Evolutionary conservation across 1,140 invertebrate genomes (phyloP).

Genomic region (Macrostomum lignano): DNA sequence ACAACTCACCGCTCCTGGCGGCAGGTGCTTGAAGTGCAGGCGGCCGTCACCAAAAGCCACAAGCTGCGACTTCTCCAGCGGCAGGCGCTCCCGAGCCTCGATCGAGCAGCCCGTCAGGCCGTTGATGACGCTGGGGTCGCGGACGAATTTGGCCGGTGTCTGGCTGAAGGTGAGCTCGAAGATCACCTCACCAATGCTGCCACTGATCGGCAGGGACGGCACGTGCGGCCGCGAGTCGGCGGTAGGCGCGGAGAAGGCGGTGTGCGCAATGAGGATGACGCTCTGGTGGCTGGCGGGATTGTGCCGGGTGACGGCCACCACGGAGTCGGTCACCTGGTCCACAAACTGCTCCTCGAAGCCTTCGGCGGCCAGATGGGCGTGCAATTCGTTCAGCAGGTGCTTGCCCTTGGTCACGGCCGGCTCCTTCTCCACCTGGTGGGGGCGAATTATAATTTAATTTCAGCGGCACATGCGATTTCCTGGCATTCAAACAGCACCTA

Average conservation of each 20-base stretch:
- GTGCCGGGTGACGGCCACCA: conserved; percentile 74
- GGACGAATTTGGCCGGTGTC: conserved; percentile 27
- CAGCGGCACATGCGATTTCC: conserved; percentile 35
- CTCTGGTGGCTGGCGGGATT: conserved; percentile 54
- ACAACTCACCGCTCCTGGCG: too few species aligned
- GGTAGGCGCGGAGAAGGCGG: conserved; percentile 60
- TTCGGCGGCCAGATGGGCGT: conserved; percentile 42
- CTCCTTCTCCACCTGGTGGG: conserved; percentile 30
- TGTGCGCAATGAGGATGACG: conserved; percentile 61
- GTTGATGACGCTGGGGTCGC: conserved; percentile 25
- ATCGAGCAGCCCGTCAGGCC: too few species aligned
- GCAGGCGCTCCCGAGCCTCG: too few species aligned
- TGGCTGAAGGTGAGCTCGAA: too few species aligned
- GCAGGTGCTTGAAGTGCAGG: too few species aligned
- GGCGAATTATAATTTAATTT: conserved; percentile 21
- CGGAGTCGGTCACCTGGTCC: conserved; percentile 67
- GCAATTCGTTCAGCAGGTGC: conserved; percentile 51
- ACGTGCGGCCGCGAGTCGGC: too few species aligned
- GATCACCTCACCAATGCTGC: too few species aligned
- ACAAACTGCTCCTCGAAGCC: conserved; percentile 74
- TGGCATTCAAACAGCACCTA: conserved; percentile 5
- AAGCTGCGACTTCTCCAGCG: too few species aligned
- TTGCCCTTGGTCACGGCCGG: conserved; percentile 54
- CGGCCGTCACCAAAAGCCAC: too few species aligned
- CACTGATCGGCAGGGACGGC: too few species aligned